Evolutionary conservation across 2,888 invertebrate species (phyloP), one percentile per base, ranked within the genome.

Genomic region (Scaptomyza tumidula): DNA sequence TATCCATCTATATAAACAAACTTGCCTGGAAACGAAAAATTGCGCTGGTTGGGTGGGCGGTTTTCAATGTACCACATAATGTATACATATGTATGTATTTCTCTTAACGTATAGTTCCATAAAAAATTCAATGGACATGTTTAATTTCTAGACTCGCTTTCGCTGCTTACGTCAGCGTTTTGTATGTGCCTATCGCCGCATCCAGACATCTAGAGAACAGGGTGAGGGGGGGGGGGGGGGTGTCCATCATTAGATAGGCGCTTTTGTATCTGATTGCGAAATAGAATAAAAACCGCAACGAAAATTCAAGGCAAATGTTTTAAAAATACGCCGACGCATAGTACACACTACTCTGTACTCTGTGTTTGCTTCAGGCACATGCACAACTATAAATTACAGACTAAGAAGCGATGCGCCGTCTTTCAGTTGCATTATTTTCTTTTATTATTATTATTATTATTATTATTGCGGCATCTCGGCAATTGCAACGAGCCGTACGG

Each of bases 291-390:
- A 58, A 43, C 19, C 41, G 39, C n/a, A 27, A 41, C 19, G 10
- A 41, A 41, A 82, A 85, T 84, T 84, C 83, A 84, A 84, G 83
- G 83, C 83, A 50, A 83, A 74, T 69, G 63, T 65, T 87, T 85
- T 87, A 82, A 87, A 85, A 85, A 79, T 80, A 79, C 65, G 69
- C 72, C 72, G 65, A 75, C 72, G 72, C 62, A 49, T 58, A 59
- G 52, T 67, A 75, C 46, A 69, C 75, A 59, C 50, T 49, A 48
- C 55, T 45, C 55, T 43, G 43, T 48, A 16, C 16, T 41, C 39
- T 24, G 24, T 24, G 24, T 24, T 24, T 24, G 24, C 4, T 31
- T 48, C 27, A n/a, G 14, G 60, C 60, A 55, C 45, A 71, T 75
- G 81, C 75, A 79, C 45, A 71, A 78, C 76, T 71, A 68, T 85